phyloP scores from a whole-genome alignment of 1,140 invertebrate species.

The Dendroctonus ponderosae region DNA sequence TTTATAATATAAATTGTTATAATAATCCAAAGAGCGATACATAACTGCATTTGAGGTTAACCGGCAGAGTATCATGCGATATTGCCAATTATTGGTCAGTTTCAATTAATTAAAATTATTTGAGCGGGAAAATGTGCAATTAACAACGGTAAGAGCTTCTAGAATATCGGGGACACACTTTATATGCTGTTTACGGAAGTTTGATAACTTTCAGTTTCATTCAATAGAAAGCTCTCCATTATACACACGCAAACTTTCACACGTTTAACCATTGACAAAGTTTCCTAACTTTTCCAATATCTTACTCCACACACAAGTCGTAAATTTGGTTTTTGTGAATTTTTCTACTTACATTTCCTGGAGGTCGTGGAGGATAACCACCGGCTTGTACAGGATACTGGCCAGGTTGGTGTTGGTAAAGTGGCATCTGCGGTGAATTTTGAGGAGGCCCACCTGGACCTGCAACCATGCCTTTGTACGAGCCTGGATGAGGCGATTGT shows the following conservation, averaged over 20 bases:
- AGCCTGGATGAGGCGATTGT: slow-evolving; percentile 59
- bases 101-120: too few relatives aligned
- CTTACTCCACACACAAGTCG: neutral
- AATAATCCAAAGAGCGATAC: too few relatives aligned
- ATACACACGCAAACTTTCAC: slow-evolving; percentile 19
- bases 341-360: slow-evolving; percentile 48
- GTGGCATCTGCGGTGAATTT: slow-evolving; percentile 52
- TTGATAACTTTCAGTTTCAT: slow-evolving; percentile 20
- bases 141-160: neutral
- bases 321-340: neutral
- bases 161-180: neutral
- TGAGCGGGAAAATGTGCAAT: neutral
- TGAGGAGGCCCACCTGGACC: slow-evolving; percentile 47
- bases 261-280: slow-evolving; percentile 14
- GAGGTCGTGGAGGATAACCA: slow-evolving; percentile 58
- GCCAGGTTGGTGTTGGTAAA: slow-evolving; percentile 54
- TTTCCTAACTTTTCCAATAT: neutral
- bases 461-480: slow-evolving; percentile 59
- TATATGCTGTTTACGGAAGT: slow-evolving; percentile 8
- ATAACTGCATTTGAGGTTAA: too few relatives aligned
- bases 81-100: too few relatives aligned
- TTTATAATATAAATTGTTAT: neutral
- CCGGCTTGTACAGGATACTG: slow-evolving; percentile 57
- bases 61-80: too few relatives aligned
- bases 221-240: slow-evolving; percentile 6